phyloP scores from a whole-genome alignment of 2,888 invertebrate species.

The Doris montereyensis region DNA sequence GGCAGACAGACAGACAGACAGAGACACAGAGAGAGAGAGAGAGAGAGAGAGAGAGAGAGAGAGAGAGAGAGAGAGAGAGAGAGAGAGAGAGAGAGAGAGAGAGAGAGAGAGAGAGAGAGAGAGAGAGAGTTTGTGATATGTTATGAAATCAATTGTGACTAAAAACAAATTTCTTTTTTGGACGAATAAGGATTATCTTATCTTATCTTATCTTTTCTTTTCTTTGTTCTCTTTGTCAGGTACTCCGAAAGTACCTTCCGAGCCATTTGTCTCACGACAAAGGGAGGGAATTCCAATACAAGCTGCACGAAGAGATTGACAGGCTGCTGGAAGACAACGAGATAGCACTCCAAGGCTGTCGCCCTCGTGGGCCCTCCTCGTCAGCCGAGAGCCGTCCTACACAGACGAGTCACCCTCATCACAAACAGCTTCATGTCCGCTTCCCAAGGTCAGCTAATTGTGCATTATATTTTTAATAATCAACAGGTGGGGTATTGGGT shows the following conservation, averaged over 20 bases:
- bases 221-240: slow-evolving; percentile 1
- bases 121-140: neutral
- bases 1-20: neutral
- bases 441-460: too few relatives aligned
- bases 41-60: slow-evolving; percentile 6
- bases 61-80: neutral
- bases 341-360: slow-evolving; percentile 14
- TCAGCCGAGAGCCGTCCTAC: slow-evolving; percentile 54
- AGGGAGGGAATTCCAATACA: slow-evolving; percentile 46
- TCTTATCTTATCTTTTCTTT: too few relatives aligned
- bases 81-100: slow-evolving; percentile 3
- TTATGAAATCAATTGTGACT: too few relatives aligned
- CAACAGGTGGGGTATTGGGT: too few relatives aligned
- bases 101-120: slow-evolving; percentile 7
- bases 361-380: slow-evolving; percentile 58
- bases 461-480: too few relatives aligned
- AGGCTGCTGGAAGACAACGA: neutral
- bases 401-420: slow-evolving; percentile 63
- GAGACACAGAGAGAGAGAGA: slow-evolving; percentile 9
- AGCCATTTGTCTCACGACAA: slow-evolving; percentile 49
- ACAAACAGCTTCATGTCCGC: slow-evolving; percentile 55
- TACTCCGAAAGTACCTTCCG: slow-evolving; percentile 50
- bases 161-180: neutral
- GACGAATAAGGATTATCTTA: neutral
- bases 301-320: slow-evolving; percentile 46